A percentile compares a stretch with the other conserved stretches of the same genome.
phyloP scores from a whole-genome alignment of 1,140 invertebrate genomes.

The Trichonephila inaurata region DNA sequence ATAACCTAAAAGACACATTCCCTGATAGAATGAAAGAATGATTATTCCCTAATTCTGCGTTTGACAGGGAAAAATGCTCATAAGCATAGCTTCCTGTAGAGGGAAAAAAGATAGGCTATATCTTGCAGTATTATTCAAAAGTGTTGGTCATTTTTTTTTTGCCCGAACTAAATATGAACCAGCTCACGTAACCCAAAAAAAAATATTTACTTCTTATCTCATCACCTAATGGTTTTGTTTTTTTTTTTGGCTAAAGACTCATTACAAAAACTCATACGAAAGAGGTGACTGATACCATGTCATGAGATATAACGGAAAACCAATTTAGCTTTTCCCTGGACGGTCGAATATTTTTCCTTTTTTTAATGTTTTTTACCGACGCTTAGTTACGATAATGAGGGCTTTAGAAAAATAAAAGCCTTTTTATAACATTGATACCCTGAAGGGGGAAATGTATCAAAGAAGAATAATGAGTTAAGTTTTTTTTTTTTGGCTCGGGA shows the following conservation, averaged over 20 bases:
- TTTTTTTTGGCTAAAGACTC: background rate
- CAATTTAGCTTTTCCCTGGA: conserved; percentile 53
- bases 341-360: background rate
- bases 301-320: conserved; percentile 49
- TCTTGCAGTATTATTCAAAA: background rate
- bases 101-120: background rate
- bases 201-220: conserved; percentile 46
- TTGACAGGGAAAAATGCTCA: background rate
- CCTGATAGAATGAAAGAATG: too few species aligned
- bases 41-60: background rate
- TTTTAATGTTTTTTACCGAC: background rate
- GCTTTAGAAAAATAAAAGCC: background rate
- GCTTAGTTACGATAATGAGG: conserved; percentile 48
- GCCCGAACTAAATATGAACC: background rate
- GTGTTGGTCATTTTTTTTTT: background rate
- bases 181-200: background rate
- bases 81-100: background rate
- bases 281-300: background rate
- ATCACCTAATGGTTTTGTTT: conserved; percentile 23
- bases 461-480: background rate
- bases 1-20: background rate
- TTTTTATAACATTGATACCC: conserved; percentile 43
- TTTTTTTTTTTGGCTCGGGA: background rate
- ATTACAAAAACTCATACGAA: conserved; percentile 1
- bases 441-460: background rate